Conservation (phyloP, 1,140 invertebrate genomes). For the Chionoecetes opilio region DNA sequence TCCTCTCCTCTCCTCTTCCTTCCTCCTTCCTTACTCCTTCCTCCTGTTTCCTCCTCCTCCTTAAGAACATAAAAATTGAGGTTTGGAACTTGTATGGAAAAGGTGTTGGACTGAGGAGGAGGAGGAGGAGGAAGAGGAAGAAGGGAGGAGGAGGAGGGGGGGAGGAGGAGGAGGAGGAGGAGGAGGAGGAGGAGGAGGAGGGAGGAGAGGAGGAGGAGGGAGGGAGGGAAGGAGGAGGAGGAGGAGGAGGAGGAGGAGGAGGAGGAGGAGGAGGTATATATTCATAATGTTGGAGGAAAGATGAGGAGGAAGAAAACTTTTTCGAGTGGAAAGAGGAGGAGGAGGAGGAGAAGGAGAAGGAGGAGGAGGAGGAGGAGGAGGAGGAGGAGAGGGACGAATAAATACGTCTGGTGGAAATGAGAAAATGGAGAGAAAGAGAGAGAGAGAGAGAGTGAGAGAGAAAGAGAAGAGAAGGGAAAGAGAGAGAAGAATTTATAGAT, state of each 20-base stretch:
- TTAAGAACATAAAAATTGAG: constrained; percentile 8
- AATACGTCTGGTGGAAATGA: too few species aligned
- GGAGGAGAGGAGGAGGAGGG: neutral
- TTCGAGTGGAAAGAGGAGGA: neutral
- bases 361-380: neutral
- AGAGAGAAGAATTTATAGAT: too few species aligned
- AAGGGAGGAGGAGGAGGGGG: neutral
- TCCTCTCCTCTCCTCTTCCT: neutral
- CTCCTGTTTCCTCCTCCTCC: neutral
- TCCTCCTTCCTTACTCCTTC: neutral
- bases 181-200: neutral
- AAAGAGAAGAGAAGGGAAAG: neutral
- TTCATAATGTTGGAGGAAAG: constrained; percentile 11
- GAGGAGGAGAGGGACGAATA: too few species aligned
- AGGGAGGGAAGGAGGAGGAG: neutral
- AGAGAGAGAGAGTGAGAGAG: neutral
- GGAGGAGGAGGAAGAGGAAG: neutral
- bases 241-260: neutral
- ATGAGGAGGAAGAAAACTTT: neutral
- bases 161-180: neutral
- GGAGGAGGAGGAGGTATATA: neutral
- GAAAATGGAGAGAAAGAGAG: too few species aligned
- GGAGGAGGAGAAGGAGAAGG: neutral
- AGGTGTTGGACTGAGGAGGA: neutral
- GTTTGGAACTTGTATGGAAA: neutral